Base-by-base conservation (phyloP, 2,797 vertebrate genomes). In the Thripadectes ignobilis region DNA sequence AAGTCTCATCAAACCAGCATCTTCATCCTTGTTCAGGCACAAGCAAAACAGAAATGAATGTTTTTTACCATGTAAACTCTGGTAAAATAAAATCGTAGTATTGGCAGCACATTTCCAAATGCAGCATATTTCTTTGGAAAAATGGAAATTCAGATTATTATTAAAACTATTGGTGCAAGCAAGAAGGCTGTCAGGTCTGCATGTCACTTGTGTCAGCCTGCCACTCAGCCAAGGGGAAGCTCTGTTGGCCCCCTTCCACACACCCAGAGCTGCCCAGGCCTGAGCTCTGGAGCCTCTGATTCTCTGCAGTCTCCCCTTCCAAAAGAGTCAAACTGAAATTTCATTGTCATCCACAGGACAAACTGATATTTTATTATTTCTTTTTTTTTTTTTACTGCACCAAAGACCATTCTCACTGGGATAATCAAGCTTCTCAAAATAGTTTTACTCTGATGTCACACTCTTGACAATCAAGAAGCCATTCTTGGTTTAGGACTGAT, bases 271-370 rank as follows among this genome's bases (percentile, higher is more conserved):
- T 73, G 10, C 18, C 54, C 36, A 46, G 18, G 10, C 12, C 18
- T 1, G 1, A 41, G 30, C 1, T 0, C 23, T 55, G 30, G 14
- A 11, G 9, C 7, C 27, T 52, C 27, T 10, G 10, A 52, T 27
- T 30, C 51, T 68, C 49, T 34, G 13, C 15, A 57, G 7, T 20
- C 9, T 69, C 10, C 30, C 11, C 1, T 74, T 76, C 13, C 39
- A 57, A 79, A 85, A 78, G 5, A 39, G 7, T 57, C 2, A 77
- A 71, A 67, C 5, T 24, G 45, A 81, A 68, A 57, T 43, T 72
- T 58, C 3, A 0, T 59, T 67, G 11, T 6, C 1, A 6, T 41
- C 12, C 43, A 10, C 6, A 79, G 4, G 5, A 2, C 4, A 72
- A 73, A 41, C 1, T 18, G 18, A 61, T 29, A 45, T 85, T 69